Percentiles rank a stretch among this genome's conserved stretches.
Conservation (phyloP, 2,888 invertebrate species). For the Nymphalis polychloros region DNA sequence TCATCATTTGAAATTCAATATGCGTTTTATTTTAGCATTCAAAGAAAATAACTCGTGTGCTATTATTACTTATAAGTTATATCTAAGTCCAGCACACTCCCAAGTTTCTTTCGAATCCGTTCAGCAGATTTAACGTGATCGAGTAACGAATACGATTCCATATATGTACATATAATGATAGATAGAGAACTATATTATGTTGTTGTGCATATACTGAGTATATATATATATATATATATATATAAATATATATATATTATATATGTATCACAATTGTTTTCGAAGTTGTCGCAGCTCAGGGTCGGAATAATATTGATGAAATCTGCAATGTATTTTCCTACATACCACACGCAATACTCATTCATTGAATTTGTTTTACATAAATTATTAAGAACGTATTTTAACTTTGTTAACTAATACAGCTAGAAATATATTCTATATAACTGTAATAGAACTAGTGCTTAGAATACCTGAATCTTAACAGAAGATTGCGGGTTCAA, state of each 20-base stretch:
- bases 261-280: not conserved
- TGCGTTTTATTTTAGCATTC: not conserved
- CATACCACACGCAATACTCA: not conserved
- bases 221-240: not conserved
- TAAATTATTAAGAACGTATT: slow-evolving; percentile 1
- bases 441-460: no score
- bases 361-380: not conserved
- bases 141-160: no score
- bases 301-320: slow-evolving; percentile 14
- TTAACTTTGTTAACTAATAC: not conserved
- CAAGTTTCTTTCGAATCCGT: no score
- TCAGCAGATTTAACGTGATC: no score
- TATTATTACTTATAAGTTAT: no score
- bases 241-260: no score
- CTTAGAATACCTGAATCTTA: no score
- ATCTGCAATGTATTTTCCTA: slow-evolving; percentile 19
- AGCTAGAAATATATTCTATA: not conserved
- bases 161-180: no score
- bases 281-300: slow-evolving; percentile 9
- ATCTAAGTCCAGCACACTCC: no score
- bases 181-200: not conserved
- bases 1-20: slow-evolving; percentile 27
- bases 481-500: no score
- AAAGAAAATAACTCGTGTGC: not conserved
- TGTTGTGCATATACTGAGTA: no score